Evolutionary conservation across 2,113 vertebrate genomes (phyloP).

Genomic region (Ramphastos sulfuratus): DNA sequence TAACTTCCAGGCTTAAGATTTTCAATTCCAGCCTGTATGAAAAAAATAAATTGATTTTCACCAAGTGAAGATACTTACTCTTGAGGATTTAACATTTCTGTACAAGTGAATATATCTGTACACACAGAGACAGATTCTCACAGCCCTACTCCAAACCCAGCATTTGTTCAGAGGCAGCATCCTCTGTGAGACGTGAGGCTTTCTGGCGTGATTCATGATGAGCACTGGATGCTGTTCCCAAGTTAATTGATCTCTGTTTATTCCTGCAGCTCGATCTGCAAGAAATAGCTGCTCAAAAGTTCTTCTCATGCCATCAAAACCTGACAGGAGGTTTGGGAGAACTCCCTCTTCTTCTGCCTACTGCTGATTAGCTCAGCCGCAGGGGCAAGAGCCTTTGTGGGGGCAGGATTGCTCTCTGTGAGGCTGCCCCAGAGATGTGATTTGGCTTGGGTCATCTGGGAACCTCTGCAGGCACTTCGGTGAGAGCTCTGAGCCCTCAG

Average conservation of each 20-base stretch:
- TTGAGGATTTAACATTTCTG: conserved; percentile 73
- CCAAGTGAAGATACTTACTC: conserved; percentile 71
- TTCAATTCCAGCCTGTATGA: conserved; percentile 74
- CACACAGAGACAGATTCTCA: not conserved
- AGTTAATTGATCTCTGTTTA: conserved; percentile 55
- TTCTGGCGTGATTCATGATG: not conserved
- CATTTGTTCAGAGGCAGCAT: not conserved
- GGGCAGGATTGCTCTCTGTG: rapidly evolving
- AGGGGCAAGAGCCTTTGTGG: not conserved
- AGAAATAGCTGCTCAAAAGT: conserved; percentile 29
- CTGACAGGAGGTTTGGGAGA: not conserved
- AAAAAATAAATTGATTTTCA: conserved; percentile 81
- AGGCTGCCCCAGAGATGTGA: not conserved
- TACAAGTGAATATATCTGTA: conserved; percentile 45
- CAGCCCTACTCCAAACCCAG: not conserved
- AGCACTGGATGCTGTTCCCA: not conserved
- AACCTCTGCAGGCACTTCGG: not conserved
- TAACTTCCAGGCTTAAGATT: conserved; percentile 74
- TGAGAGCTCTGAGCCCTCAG: rapidly evolving
- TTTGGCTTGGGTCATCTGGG: not conserved
- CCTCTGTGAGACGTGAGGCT: not conserved
- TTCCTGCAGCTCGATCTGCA: not conserved
- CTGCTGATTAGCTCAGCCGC: rapidly evolving
- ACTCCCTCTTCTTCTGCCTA: not conserved
- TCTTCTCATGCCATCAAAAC: not conserved